These are phyloP conservation scores for Empis stercorea DNA, from an alignment of 2,888 invertebrate genomes.

Conservation along the genomic window DNA sequence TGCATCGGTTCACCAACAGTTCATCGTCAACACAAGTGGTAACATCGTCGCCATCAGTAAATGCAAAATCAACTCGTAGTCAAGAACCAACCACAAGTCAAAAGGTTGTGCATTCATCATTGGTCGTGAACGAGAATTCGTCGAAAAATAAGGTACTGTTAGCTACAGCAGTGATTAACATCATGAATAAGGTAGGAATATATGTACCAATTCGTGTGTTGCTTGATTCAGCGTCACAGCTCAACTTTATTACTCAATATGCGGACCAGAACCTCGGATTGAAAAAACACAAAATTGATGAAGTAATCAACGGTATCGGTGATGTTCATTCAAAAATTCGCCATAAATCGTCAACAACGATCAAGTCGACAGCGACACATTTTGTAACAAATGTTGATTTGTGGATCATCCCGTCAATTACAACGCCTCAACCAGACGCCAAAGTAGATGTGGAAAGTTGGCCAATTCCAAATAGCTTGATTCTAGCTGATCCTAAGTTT, in stretches of 20 bases:
- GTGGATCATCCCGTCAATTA: background rate
- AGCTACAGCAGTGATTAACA: conserved; percentile 2
- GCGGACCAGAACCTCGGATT: background rate
- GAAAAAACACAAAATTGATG: background rate
- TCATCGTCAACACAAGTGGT: background rate
- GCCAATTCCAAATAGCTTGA: conserved; percentile 1
- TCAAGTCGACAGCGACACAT: background rate
- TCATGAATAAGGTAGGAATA: background rate
- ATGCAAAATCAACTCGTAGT: background rate
- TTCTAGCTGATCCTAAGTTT: conserved; percentile 6
- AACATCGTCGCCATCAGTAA: background rate
- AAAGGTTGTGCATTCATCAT: too few relatives aligned
- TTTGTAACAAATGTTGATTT: background rate
- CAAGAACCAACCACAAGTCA: too few relatives aligned
- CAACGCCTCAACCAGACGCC: background rate
- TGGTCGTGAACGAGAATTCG: background rate
- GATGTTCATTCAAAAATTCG: background rate
- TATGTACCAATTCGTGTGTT: conserved; percentile 2
- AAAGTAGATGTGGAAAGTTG: background rate
- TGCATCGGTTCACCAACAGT: background rate
- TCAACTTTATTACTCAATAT: conserved; percentile 2
- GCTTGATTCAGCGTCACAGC: conserved; percentile 6
- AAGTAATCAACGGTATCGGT: background rate
- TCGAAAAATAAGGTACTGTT: background rate
- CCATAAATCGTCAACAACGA: background rate